Evolutionary conservation across 2,797 vertebrate species (phyloP), one percentile per base, ranked within the genome.

Genomic region (Amblyopsis hoosieri): DNA sequence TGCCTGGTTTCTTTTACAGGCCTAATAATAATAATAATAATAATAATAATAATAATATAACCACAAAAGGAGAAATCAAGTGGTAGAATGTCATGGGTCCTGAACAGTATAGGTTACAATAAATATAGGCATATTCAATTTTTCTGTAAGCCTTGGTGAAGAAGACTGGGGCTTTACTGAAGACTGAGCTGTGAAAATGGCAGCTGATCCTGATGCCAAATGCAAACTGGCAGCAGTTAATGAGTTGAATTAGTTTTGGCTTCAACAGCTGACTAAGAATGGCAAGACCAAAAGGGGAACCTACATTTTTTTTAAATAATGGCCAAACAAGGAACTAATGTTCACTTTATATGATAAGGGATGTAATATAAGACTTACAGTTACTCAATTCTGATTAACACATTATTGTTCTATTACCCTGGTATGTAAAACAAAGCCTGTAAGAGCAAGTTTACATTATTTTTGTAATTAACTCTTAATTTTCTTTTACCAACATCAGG

Each of bases 161-260:
- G 62, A 64, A 51, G 59, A 71, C 54, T 19, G 12, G 58, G 72
- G 53, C 64, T 64, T 64, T 58, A 69, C 79, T 73, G 61, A 68
- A 75, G 69, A 66, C 67, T 62, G 71, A 42, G 68, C 71, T 62
- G 75, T 50, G 75, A 75, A 57, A 61, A 75, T 74, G 19, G 80
- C 83, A 85, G 81, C 82, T 85, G 85, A 75, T 67, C 42, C 4
- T 47, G 54, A 64, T 47, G 68, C 73, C 79, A 83, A 81, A 81
- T 76, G 68, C 58, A 78, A 74, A 15, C 69, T 81, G 68, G 77
- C 79, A 84, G 64, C 79, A 66, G 66, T 74, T 85, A 84, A 62
- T 73, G 68, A 81, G 78, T 85, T 71, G 84, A 82, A 87, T 85
- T 85, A 82, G 81, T 73, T 76, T 77, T 75, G 82, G 75, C 82